A percentile compares a stretch with the other conserved stretches of the same genome.
phyloP scores from a whole-genome alignment of 2,113 vertebrate genomes.

The Sprattus sprattus region DNA sequence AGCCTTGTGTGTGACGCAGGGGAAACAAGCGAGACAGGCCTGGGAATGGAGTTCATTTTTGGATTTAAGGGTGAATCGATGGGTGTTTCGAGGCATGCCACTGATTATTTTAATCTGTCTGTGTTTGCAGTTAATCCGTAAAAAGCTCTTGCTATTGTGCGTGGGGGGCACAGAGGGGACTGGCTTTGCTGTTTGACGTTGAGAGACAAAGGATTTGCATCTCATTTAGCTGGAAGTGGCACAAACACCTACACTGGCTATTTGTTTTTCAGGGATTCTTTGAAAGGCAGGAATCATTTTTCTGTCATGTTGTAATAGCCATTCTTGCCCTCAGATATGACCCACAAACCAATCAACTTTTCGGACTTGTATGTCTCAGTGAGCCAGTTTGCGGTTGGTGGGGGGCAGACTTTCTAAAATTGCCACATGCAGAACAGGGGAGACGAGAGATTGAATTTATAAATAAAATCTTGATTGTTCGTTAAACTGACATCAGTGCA shows the following conservation, averaged over 20 bases:
- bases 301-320: background rate
- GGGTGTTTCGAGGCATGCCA: conserved; percentile 20
- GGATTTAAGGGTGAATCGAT: conserved; percentile 25
- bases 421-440: background rate
- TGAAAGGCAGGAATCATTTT: background rate
- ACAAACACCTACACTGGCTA: conserved; percentile 29
- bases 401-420: background rate
- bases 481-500: background rate
- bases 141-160: conserved; percentile 25
- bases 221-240: conserved; percentile 34
- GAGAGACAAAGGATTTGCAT: conserved; percentile 40
- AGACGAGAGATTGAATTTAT: background rate
- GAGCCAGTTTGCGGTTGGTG: background rate
- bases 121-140: conserved; percentile 33
- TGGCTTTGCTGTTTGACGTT: conserved; percentile 20
- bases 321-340: background rate
- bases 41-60: conserved; percentile 9
- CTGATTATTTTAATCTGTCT: conserved; percentile 43
- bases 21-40: background rate
- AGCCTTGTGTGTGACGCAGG: background rate
- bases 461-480: background rate
- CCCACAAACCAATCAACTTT: background rate
- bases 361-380: background rate
- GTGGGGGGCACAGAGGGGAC: background rate
- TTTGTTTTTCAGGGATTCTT: conserved; percentile 19